Conservation (phyloP, 2,888 invertebrate species). For the Liposcelis brunnea region DNA sequence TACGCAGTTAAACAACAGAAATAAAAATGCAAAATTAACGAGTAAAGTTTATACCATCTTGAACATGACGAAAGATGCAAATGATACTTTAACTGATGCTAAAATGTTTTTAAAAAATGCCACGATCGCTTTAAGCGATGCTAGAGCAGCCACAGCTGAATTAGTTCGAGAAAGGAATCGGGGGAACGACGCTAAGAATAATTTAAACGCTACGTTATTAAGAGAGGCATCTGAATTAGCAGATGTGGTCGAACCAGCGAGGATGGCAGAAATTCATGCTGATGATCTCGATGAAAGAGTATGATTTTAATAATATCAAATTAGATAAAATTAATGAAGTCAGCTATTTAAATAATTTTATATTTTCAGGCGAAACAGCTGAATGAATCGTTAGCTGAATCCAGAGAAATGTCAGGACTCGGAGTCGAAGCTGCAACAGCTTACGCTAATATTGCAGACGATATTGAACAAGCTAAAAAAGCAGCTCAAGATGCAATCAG, state of each 20-base stretch:
- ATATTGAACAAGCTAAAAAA: slow-evolving; percentile 48
- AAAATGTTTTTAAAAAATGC: slow-evolving; percentile 35
- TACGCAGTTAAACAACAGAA: slow-evolving; percentile 16
- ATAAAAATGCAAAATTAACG: slow-evolving; percentile 32
- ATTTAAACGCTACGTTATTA: slow-evolving; percentile 25
- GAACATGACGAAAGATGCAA: slow-evolving; percentile 35
- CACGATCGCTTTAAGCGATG: slow-evolving; percentile 28
- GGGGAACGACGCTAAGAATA: background rate
- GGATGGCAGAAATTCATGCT: slow-evolving; percentile 15
- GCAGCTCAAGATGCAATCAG: slow-evolving; percentile 40
- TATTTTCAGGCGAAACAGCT: slow-evolving; percentile 41
- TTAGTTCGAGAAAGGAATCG: background rate
- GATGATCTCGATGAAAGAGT: slow-evolving; percentile 14
- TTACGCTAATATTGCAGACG: slow-evolving; percentile 65
- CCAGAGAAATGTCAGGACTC: slow-evolving; percentile 52
- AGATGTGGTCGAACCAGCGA: slow-evolving; percentile 16
- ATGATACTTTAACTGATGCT: slow-evolving; percentile 34
- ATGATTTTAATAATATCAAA: too few relatives aligned
- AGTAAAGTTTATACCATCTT: slow-evolving; percentile 40
- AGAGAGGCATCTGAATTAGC: slow-evolving; percentile 20
- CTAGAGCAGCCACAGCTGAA: slow-evolving; percentile 21
- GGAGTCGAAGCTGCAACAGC: slow-evolving; percentile 78
- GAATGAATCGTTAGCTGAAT: slow-evolving; percentile 42
- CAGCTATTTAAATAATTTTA: too few relatives aligned
- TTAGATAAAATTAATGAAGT: too few relatives aligned